Conservation (phyloP, 2,888 invertebrate species). For the Girardia tigrina region DNA sequence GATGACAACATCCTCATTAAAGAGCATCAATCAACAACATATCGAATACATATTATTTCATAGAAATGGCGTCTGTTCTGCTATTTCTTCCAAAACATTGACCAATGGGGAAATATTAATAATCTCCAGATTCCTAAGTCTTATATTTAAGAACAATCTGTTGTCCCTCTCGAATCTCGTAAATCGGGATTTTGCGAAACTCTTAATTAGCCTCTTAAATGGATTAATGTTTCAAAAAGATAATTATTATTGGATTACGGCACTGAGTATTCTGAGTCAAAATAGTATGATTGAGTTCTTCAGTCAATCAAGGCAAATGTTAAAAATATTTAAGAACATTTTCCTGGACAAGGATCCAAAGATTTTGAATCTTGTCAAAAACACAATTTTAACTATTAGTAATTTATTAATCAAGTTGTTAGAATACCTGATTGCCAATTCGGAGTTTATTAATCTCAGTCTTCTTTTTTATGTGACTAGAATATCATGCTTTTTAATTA, state of each 20-base stretch:
- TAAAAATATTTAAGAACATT: background rate
- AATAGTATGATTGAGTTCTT: background rate
- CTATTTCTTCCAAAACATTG: background rate
- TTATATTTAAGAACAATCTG: constrained; percentile 5
- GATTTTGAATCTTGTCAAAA: background rate
- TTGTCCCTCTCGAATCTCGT: background rate
- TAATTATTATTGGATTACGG: background rate
- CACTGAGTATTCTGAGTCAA: constrained; percentile 5
- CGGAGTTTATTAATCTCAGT: background rate
- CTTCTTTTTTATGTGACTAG: background rate
- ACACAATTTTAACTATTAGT: background rate
- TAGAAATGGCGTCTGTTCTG: background rate
- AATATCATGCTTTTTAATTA: background rate
- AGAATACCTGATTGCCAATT: background rate
- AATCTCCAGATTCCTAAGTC: background rate
- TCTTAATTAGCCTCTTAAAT: background rate
- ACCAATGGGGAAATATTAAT: background rate
- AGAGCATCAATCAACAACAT: background rate
- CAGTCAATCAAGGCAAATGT: background rate
- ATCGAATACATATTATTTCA: background rate
- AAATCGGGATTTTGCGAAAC: background rate
- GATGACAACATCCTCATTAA: background rate
- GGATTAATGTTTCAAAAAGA: constrained; percentile 4
- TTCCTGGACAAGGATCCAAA: constrained; percentile 4
- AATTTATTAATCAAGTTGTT: background rate